Evolutionary conservation across 64 coral and sea anemone genomes (phyloP).

Genomic region (Actinia equina): DNA sequence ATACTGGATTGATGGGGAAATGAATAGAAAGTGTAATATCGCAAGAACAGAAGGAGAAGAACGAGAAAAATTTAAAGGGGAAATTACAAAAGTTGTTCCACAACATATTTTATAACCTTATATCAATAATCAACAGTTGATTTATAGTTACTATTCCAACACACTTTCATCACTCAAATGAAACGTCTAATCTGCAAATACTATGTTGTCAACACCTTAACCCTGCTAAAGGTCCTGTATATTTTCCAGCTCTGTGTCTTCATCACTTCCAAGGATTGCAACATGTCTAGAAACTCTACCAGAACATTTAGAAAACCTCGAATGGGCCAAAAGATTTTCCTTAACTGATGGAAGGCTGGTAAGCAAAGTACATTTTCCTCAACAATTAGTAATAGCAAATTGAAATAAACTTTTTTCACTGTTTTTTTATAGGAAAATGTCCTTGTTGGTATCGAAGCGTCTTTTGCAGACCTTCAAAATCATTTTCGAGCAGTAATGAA

Average conservation of each 20-base stretch:
- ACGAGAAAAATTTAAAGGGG: too few species aligned
- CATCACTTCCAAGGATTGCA: constrained; percentile 62
- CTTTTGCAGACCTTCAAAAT: constrained; percentile 53
- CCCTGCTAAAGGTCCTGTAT: background rate
- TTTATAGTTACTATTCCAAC: background rate
- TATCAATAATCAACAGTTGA: background rate
- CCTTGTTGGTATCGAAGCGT: constrained; percentile 32
- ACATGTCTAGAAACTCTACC: constrained; percentile 61
- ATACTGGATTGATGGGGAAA: too few species aligned
- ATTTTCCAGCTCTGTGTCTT: constrained; percentile 47
- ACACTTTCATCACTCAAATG: background rate
- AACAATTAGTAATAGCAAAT: too few species aligned
- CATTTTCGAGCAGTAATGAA: constrained; percentile 28
- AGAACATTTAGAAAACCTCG: constrained; percentile 63
- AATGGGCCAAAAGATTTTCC: constrained; percentile 67
- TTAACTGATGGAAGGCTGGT: constrained; percentile 81
- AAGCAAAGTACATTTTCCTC: background rate
- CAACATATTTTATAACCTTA: background rate
- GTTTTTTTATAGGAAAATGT: constrained; percentile 15
- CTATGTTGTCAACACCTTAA: background rate
- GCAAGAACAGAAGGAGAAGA: too few species aligned
- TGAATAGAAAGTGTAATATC: too few species aligned
- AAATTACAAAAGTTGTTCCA: background rate
- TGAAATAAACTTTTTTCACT: too few species aligned
- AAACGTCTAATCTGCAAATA: background rate